A percentile compares a stretch with the other conserved stretches of the same genome.
phyloP scores from a whole-genome alignment of 2,113 vertebrate genomes.

The Anolis sagrei region DNA sequence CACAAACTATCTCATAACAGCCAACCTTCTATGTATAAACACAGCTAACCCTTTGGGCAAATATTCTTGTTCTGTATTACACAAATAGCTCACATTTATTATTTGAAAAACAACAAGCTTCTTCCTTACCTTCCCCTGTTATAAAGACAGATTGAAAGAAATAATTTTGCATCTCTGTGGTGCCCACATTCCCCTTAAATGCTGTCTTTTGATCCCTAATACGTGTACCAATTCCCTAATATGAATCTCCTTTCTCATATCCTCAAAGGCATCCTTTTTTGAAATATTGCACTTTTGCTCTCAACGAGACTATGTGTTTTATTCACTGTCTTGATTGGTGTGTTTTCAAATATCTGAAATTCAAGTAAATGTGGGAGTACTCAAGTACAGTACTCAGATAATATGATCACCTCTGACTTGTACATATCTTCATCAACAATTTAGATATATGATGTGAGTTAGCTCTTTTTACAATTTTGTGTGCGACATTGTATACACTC shows the following conservation, averaged over 20 bases:
- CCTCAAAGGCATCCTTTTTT: constrained; percentile 10
- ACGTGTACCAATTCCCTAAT: background rate
- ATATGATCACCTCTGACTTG: background rate
- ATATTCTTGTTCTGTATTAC: background rate
- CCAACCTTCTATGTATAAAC: background rate
- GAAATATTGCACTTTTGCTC: constrained; percentile 1
- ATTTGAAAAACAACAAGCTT: constrained; percentile 8
- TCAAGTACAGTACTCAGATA: background rate
- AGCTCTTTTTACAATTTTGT: constrained; percentile 4
- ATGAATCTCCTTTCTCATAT: background rate
- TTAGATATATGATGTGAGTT: background rate
- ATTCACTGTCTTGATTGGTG: background rate
- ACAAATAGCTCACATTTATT: constrained; percentile 6
- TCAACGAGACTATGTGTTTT: background rate
- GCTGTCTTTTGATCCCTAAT: background rate
- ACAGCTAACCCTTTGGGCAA: constrained; percentile 1
- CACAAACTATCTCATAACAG: constrained; percentile 1
- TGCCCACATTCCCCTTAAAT: constrained; percentile 4
- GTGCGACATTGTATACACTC: constrained; percentile 9
- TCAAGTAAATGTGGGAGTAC: background rate
- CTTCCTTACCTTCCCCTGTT: background rate
- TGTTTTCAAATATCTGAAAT: background rate
- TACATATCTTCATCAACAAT: background rate
- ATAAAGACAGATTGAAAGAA: constrained; percentile 4
- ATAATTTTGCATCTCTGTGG: constrained; percentile 4